phyloP scores from a whole-genome alignment of 2,113 vertebrate genomes.

The Athene noctua region DNA sequence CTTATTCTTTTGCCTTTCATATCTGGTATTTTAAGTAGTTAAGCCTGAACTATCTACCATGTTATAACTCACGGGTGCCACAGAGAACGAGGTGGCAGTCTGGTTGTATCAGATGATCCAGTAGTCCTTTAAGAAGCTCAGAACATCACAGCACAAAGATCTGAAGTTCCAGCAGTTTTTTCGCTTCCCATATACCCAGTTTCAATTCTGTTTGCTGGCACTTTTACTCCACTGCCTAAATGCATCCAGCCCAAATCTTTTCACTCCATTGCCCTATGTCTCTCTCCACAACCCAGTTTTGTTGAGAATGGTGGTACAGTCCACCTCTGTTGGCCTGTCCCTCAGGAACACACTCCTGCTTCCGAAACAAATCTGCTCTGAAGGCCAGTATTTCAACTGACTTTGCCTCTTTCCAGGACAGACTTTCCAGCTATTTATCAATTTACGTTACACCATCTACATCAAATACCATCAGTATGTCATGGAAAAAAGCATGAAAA shows the following conservation, averaged over 20 bases:
- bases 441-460: neutral
- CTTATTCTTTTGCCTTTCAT: neutral
- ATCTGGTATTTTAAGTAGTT: neutral
- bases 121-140: neutral
- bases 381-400: neutral
- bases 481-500: neutral
- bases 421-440: neutral
- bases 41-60: neutral
- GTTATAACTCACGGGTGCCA: neutral
- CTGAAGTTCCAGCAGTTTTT: neutral
- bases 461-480: neutral
- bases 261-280: neutral
- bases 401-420: neutral
- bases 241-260: neutral
- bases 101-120: neutral
- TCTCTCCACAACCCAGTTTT: neutral
- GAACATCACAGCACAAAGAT: neutral
- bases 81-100: neutral
- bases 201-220: neutral
- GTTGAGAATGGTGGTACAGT: rapidly evolving
- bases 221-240: neutral
- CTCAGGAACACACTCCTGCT: neutral
- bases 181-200: neutral
- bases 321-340: neutral
- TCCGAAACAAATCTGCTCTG: neutral